A percentile compares a stretch with the other conserved stretches of the same genome.
phyloP scores from a whole-genome alignment of 2,113 vertebrate genomes.

The Cryptotis parvus region DNA sequence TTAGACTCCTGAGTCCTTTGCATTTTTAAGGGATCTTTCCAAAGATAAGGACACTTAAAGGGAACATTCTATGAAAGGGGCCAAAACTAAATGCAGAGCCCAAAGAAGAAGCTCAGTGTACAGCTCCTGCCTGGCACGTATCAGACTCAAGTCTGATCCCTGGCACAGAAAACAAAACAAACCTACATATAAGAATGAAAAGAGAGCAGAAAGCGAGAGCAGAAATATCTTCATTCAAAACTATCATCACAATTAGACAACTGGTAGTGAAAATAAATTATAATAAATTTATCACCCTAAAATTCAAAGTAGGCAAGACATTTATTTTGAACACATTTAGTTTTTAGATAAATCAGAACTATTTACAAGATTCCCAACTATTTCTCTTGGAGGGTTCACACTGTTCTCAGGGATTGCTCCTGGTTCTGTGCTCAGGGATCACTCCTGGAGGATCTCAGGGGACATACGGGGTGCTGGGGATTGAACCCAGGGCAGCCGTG shows the following conservation, averaged over 20 bases:
- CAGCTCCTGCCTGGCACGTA: no score
- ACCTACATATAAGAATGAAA: background rate
- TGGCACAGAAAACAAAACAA: no score
- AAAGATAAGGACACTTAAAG: constrained; percentile 47
- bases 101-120: no score
- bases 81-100: constrained; percentile 50
- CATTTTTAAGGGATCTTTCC: constrained; percentile 63
- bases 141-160: no score
- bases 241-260: constrained; percentile 50
- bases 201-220: background rate
- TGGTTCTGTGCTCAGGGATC: no score
- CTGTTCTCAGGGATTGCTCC: no score
- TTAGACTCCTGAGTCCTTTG: constrained; percentile 72
- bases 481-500: no score
- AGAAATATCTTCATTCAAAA: constrained; percentile 49
- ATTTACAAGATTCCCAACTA: background rate
- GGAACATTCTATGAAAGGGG: constrained; percentile 46
- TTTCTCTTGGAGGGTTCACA: no score
- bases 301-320: constrained; percentile 8
- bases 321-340: background rate
- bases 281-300: constrained; percentile 49
- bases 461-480: no score
- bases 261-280: constrained; percentile 41
- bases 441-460: no score
- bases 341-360: background rate